Percentiles rank a stretch among this genome's conserved stretches.
Conservation (phyloP, 1,140 invertebrate species). For the Drosophila auraria region DNA sequence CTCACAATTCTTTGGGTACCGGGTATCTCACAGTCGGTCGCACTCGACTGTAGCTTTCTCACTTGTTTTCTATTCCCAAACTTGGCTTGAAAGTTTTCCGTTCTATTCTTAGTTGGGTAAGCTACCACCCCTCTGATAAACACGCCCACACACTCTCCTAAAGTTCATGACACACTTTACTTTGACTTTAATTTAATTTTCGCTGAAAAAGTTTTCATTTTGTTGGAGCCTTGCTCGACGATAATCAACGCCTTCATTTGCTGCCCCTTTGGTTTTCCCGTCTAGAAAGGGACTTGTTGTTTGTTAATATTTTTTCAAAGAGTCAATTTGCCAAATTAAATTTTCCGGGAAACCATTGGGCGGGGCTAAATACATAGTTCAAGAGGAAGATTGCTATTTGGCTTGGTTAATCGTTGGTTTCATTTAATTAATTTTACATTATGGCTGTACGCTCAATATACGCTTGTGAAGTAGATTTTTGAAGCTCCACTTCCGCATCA, state of each 20-base stretch:
- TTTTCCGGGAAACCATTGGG: constrained; percentile 12
- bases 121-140: constrained; percentile 31
- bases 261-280: neutral
- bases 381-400: neutral
- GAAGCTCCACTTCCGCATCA: neutral
- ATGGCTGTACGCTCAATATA: neutral
- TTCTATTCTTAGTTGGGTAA: constrained; percentile 47
- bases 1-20: too few relatives aligned
- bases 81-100: constrained; percentile 32
- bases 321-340: constrained; percentile 55
- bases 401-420: neutral
- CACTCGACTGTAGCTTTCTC: too few relatives aligned
- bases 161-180: constrained; percentile 25
- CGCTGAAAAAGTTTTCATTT: constrained; percentile 51
- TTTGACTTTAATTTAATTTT: constrained; percentile 69
- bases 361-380: neutral
- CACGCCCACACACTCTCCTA: constrained; percentile 10
- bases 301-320: constrained; percentile 15
- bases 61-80: constrained; percentile 9
- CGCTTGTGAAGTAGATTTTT: neutral
- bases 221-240: constrained; percentile 4
- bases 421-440: constrained; percentile 6
- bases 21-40: too few relatives aligned
- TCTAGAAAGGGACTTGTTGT: constrained; percentile 6
- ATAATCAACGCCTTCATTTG: constrained; percentile 32